These are phyloP conservation scores for Camelus bactrianus DNA, from an alignment of 2,113 vertebrate species.

Conservation along the genomic window DNA sequence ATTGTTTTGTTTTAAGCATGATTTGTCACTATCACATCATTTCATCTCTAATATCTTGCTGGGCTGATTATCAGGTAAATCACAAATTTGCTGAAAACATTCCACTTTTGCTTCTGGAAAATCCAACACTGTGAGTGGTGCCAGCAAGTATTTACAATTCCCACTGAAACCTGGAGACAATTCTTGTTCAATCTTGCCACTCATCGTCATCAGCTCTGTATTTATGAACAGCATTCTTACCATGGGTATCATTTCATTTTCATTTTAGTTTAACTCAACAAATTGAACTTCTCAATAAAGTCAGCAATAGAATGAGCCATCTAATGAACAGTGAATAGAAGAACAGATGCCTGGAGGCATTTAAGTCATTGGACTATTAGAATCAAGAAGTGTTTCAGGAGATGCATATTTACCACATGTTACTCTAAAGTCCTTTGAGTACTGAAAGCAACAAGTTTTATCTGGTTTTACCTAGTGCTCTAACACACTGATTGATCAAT, in stretches of 20 bases:
- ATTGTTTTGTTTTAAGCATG: neutral
- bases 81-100: conserved; percentile 5
- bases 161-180: neutral
- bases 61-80: conserved; percentile 22
- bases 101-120: conserved; percentile 60
- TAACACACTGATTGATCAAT: neutral
- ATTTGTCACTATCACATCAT: neutral
- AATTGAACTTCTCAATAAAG: neutral
- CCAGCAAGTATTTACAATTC: conserved; percentile 30
- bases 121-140: neutral
- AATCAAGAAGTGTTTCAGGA: neutral
- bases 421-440: neutral
- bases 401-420: neutral
- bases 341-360: neutral
- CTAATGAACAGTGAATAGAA: neutral
- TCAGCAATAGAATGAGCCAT: neutral
- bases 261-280: conserved; percentile 31
- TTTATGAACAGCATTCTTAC: neutral
- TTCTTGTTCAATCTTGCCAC: conserved; percentile 1
- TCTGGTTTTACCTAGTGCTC: conserved; percentile 7
- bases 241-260: conserved; percentile 17
- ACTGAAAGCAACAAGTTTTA: neutral
- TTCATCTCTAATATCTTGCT: neutral
- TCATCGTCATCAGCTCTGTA: neutral
- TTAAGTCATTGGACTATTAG: neutral